These are phyloP conservation scores for Harpagifer antarcticus DNA, from an alignment of 2,797 vertebrate genomes.

Conservation along the genomic window DNA sequence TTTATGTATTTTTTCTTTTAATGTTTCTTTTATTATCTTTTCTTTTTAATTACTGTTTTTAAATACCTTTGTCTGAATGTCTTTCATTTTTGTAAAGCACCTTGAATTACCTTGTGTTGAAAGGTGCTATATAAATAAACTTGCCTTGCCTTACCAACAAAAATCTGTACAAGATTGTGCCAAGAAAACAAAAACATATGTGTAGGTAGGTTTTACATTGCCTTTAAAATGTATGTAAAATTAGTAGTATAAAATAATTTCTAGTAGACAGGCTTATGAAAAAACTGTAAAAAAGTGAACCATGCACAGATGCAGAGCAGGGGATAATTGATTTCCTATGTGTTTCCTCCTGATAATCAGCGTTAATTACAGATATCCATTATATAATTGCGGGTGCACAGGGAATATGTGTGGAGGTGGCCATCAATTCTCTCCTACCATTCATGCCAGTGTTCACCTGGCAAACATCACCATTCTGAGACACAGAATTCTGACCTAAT, in stretches of 20 bases:
- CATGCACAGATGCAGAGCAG: not conserved
- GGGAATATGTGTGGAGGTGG: slow-evolving; percentile 44
- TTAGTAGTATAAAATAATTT: not conserved
- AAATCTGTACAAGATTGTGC: not conserved
- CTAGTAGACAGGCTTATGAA: not conserved
- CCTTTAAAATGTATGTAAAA: not conserved
- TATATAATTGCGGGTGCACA: slow-evolving; percentile 33
- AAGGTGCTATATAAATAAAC: no score
- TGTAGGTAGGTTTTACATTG: not conserved
- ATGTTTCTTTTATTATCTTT: no score
- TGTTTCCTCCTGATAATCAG: slow-evolving; percentile 33
- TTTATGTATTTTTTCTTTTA: no score
- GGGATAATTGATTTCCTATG: slow-evolving; percentile 17
- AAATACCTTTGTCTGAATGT: no score
- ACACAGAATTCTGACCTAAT: slow-evolving; percentile 74
- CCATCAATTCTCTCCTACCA: slow-evolving; percentile 35
- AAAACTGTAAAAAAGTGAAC: not conserved
- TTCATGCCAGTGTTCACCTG: slow-evolving; percentile 32
- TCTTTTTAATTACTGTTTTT: no score
- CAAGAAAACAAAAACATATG: not conserved
- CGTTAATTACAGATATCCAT: slow-evolving; percentile 45
- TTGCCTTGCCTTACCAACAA: not conserved
- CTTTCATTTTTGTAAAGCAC: no score
- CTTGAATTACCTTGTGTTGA: no score
- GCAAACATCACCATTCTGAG: slow-evolving; percentile 59